Percentiles rank a stretch among this genome's conserved stretches.
These are phyloP conservation scores for Wiebesia pumilae DNA, from an alignment of 1,140 invertebrate species.

Conservation along the genomic window DNA sequence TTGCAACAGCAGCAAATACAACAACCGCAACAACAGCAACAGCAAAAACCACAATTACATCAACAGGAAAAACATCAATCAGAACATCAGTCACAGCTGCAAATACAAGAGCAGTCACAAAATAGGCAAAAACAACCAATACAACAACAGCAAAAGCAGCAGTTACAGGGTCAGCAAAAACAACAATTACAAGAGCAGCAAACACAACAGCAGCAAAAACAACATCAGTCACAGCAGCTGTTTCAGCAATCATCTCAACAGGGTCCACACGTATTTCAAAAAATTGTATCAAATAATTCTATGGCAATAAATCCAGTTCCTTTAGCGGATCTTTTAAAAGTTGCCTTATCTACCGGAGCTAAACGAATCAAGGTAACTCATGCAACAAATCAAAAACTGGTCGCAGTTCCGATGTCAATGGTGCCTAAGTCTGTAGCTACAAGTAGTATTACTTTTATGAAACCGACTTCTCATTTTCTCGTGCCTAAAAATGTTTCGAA, in stretches of 20 bases:
- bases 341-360: slow-evolving; percentile 10
- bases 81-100: neutral
- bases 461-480: slow-evolving; percentile 33
- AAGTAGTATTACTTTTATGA: slow-evolving; percentile 29
- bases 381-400: slow-evolving; percentile 25
- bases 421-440: slow-evolving; percentile 4
- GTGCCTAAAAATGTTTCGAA: slow-evolving; percentile 28
- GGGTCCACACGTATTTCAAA: neutral
- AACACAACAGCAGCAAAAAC: neutral
- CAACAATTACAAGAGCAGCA: neutral
- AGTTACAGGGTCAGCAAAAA: neutral
- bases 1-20: neutral
- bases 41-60: neutral
- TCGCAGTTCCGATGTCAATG: slow-evolving; percentile 32
- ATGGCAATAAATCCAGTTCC: slow-evolving; percentile 59
- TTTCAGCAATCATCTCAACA: neutral
- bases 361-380: slow-evolving; percentile 45
- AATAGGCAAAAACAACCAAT: neutral
- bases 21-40: neutral
- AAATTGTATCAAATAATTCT: slow-evolving; percentile 35
- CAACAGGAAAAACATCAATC: neutral
- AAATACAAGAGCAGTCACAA: neutral
- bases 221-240: neutral
- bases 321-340: slow-evolving; percentile 58
- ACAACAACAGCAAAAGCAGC: neutral